phyloP scores from a whole-genome alignment of 1,140 invertebrate genomes.

The Bactericera cockerelli region DNA sequence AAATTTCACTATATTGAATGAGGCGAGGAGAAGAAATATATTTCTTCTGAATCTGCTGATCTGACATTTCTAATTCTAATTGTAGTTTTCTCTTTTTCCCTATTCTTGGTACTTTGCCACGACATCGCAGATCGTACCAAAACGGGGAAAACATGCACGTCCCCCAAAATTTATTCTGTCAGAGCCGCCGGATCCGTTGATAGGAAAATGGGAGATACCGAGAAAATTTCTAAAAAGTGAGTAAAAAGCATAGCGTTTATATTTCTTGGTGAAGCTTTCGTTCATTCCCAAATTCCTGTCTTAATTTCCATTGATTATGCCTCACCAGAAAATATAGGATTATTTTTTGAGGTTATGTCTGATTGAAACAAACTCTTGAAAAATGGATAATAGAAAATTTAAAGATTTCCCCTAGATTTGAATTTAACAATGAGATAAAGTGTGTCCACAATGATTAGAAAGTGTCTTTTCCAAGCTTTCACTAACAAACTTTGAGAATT shows the following conservation, averaged over 20 bases:
- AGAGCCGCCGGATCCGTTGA: slow-evolving; percentile 9
- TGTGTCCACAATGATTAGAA: not conserved
- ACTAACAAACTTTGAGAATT: not conserved
- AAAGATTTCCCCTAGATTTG: too few species aligned
- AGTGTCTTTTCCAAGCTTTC: not conserved
- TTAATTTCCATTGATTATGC: not conserved
- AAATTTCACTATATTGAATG: too few species aligned
- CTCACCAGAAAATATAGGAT: not conserved
- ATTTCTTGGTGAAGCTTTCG: not conserved
- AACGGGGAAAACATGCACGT: slow-evolving; percentile 11
- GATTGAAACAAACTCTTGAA: too few species aligned
- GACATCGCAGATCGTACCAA: slow-evolving; percentile 11
- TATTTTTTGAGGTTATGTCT: too few species aligned
- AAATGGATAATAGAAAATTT: too few species aligned
- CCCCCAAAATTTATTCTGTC: slow-evolving; percentile 13
- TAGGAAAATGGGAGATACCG: not conserved
- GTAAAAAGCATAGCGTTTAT: not conserved
- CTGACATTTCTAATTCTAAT: too few species aligned
- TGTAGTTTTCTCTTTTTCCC: not conserved
- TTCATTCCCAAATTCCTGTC: not conserved
- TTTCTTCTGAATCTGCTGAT: too few species aligned
- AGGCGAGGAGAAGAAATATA: too few species aligned
- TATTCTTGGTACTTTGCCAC: slow-evolving; percentile 27
- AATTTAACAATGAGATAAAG: not conserved
- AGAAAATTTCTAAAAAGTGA: slow-evolving; percentile 7